These are phyloP conservation scores for Eupsilia transversa DNA, from an alignment of 2,888 invertebrate genomes.

Conservation along the genomic window DNA sequence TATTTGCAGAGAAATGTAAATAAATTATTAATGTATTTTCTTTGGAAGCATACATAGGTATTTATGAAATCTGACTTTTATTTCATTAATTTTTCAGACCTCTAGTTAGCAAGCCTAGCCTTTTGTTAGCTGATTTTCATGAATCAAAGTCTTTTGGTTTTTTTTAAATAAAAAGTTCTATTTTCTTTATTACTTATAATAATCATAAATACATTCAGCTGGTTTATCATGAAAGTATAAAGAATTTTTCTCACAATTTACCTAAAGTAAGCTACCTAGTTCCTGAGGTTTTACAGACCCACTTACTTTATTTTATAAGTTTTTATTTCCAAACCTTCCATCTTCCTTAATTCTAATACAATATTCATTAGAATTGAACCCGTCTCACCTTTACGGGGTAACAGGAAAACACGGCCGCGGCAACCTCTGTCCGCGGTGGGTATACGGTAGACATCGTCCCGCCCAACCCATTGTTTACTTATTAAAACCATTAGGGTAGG, in stretches of 20 bases:
- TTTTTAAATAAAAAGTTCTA: neutral
- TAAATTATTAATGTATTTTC: neutral
- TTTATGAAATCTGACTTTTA: too few species aligned
- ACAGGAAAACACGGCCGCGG: constrained; percentile 32
- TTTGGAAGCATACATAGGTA: neutral
- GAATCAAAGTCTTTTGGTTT: neutral
- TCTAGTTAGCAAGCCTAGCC: neutral
- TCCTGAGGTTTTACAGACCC: neutral
- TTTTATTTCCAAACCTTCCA: neutral
- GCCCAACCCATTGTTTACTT: constrained; percentile 70
- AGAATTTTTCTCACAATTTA: neutral
- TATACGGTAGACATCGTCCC: constrained; percentile 26
- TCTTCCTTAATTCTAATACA: constrained; percentile 16
- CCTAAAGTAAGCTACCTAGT: too few species aligned
- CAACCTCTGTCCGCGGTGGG: constrained; percentile 4
- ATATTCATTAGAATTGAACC: constrained; percentile 29
- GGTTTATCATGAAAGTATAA: neutral
- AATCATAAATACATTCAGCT: neutral
- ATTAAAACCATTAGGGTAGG: constrained; percentile 67
- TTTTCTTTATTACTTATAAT: neutral
- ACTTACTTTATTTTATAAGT: too few species aligned
- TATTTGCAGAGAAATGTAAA: neutral
- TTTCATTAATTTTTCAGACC: neutral
- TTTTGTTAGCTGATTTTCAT: neutral
- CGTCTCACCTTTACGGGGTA: constrained; percentile 16